Evolutionary conservation across 2,888 invertebrate species (phyloP).

Genomic region (Bedellia somnulentella): DNA sequence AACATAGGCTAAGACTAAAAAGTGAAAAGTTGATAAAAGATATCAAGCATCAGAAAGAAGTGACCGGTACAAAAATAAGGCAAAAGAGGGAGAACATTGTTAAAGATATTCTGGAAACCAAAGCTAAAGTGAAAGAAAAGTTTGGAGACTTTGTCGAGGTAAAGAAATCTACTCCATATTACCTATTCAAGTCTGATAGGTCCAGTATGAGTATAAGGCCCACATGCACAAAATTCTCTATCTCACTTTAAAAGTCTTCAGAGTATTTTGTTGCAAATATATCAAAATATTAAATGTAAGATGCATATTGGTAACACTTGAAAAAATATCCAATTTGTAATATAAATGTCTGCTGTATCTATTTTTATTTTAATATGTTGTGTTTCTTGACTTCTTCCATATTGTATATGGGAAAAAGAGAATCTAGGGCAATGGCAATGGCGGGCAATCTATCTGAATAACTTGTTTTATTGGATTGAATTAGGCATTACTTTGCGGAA

Average conservation of each 20-base stretch:
- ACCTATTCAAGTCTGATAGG: slow-evolving; percentile 15
- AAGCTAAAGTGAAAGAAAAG: slow-evolving; percentile 69
- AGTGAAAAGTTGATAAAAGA: slow-evolving; percentile 45
- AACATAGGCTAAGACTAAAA: slow-evolving; percentile 46
- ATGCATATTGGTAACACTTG: neutral
- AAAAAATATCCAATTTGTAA: neutral
- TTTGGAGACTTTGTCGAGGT: slow-evolving; percentile 77
- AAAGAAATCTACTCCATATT: too few species aligned
- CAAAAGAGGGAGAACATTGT: slow-evolving; percentile 66
- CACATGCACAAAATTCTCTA: neutral
- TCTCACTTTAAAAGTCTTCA: neutral
- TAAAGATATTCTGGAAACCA: slow-evolving; percentile 72
- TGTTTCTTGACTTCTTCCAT: too few species aligned
- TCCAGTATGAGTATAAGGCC: neutral
- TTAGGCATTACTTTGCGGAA: too few species aligned
- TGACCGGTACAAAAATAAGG: slow-evolving; percentile 44
- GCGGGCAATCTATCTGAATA: too few species aligned
- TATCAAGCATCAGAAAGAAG: slow-evolving; percentile 40
- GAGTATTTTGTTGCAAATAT: neutral
- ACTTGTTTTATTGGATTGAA: too few species aligned
- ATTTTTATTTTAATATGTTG: too few species aligned
- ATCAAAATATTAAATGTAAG: neutral
- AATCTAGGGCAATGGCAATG: too few species aligned
- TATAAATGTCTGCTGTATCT: too few species aligned
- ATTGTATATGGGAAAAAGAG: too few species aligned